Evolutionary conservation across 2,113 vertebrate genomes (phyloP).

Genomic region (Myotis lucifugus): DNA sequence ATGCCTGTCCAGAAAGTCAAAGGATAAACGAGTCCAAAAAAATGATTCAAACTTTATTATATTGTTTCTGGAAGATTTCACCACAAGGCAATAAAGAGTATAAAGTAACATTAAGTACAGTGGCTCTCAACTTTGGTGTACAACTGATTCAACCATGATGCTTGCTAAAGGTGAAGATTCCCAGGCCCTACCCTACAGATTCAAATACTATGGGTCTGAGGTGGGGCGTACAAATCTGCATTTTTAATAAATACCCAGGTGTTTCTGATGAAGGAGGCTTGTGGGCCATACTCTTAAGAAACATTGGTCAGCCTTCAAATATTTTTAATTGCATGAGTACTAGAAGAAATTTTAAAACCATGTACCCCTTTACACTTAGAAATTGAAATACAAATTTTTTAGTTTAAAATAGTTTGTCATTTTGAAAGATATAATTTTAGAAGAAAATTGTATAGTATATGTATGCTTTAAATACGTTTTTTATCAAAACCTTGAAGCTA

Average conservation of each 20-base stretch:
- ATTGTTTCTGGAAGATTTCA: not conserved
- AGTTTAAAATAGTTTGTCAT: constrained; percentile 1
- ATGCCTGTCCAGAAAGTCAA: not conserved
- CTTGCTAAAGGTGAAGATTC: not conserved
- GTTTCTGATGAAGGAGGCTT: not conserved
- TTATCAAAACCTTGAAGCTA: not conserved
- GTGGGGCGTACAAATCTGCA: not conserved
- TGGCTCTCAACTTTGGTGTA: not conserved
- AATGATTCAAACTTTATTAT: not conserved
- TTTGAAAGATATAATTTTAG: constrained; percentile 9
- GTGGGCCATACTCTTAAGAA: not conserved
- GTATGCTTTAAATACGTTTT: not conserved
- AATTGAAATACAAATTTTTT: not conserved
- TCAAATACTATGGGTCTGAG: not conserved
- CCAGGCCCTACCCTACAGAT: not conserved
- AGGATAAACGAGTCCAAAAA: not conserved
- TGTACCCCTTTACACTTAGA: not conserved
- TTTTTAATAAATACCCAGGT: not conserved
- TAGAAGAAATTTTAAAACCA: not conserved
- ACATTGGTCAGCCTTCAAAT: not conserved
- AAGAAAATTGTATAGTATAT: not conserved
- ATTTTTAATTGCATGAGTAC: not conserved
- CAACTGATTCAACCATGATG: not conserved
- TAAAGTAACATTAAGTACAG: not conserved
- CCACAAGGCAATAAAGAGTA: not conserved